Base-by-base conservation (phyloP, 1,140 invertebrate genomes). In the Araneus ventricosus region DNA sequence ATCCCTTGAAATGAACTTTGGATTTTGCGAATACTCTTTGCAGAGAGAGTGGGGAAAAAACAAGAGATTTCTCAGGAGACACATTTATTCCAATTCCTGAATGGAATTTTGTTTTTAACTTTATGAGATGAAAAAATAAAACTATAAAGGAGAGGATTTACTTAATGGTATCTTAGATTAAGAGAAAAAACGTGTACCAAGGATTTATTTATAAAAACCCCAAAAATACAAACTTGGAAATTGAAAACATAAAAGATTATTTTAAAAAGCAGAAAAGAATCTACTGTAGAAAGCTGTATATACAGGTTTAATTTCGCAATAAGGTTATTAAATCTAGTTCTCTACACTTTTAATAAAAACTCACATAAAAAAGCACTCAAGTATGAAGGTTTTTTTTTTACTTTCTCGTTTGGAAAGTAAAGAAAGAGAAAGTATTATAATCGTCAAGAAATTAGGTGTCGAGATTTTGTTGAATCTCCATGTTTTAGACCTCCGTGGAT, bases 11-110 rank as follows among this genome's bases (percentile, higher is more conserved):
- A 84, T 84, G 14, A 37, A 37, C 4, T n/a, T 45, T 20, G 41
- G 20, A 84, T 52, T 84, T 84, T 27, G 20, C 7, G 41, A 27
- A 17, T 7, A 27, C 27, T 14, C 27, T 52, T 30, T 24, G 27
- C n/a, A 14, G 1, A n/a, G 0, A n/a, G 41, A 84, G 52, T 14
- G 20, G 10, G n/a, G 14, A 27, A 8, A 37, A 22, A 37, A n/a
- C 2, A 39, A 27, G 6, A 27, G 2, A 84, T 84, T 52, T 45
- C 80, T 57, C 39, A n/a, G 0, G 80, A 57, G 80, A 84, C 6
- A 14, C 41, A n/a, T 84, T 84, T 45, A 52, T 84, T 84, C 41
- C 80, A 84, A 84, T 84, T 84, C 52, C 45, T 27, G 45, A 30
- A 14, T 6, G 2, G 30, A 17, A 75, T 34, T 34, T 27, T 4